A percentile compares a stretch with the other conserved stretches of the same genome.
Conservation (phyloP, 2,797 vertebrate species). For the Esox masquinongy region DNA sequence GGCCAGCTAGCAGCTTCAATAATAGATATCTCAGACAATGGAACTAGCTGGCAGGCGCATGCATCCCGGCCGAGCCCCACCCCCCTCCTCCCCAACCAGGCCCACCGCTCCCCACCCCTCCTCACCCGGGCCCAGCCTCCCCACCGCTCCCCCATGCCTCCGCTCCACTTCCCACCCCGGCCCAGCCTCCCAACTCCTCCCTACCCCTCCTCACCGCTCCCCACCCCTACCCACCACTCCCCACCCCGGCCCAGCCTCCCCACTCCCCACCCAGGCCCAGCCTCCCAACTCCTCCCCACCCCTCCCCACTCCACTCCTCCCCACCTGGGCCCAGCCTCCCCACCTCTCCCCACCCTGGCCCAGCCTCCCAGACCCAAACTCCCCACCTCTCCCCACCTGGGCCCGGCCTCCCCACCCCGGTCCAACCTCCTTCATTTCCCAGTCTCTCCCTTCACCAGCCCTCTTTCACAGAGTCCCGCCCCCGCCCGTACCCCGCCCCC, state of each 20-base stretch:
- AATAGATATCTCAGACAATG: slow-evolving; percentile 67
- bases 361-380: too few species aligned
- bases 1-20: slow-evolving; percentile 56
- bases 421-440: too few species aligned
- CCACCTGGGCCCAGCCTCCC: too few species aligned
- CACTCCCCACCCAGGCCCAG: too few species aligned
- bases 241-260: slow-evolving; percentile 13
- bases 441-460: too few species aligned
- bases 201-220: background rate
- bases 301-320: too few species aligned
- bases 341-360: too few species aligned
- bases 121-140: background rate
- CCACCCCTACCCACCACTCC: background rate
- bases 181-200: slow-evolving; percentile 23
- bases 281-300: too few species aligned
- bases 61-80: slow-evolving; percentile 1
- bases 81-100: background rate
- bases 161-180: background rate
- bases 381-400: too few species aligned
- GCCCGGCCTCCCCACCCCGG: too few species aligned
- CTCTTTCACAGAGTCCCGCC: too few species aligned
- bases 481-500: too few species aligned
- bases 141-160: background rate
- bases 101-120: slow-evolving; percentile 18
- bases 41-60: slow-evolving; percentile 43